phyloP scores from a whole-genome alignment of 2,797 vertebrate species.

The Pygocentrus nattereri region DNA sequence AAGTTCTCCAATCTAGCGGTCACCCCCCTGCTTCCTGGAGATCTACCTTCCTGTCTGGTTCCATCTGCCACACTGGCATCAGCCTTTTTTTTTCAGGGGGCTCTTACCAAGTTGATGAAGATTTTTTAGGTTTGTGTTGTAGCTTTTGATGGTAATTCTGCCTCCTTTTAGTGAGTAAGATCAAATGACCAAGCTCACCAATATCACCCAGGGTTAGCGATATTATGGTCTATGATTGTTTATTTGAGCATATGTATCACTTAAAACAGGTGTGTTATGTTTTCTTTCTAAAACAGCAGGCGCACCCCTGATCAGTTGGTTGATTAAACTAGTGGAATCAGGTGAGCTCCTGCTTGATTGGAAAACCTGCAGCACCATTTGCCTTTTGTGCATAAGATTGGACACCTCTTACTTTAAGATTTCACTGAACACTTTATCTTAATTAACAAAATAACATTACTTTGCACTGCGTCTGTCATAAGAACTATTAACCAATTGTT shows the following conservation, averaged over 20 bases:
- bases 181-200: not conserved
- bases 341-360: too few relatives aligned
- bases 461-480: not conserved
- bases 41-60: not conserved
- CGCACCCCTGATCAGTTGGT: too few relatives aligned
- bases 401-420: too few relatives aligned
- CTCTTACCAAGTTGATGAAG: not conserved
- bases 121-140: not conserved
- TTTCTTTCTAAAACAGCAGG: too few relatives aligned
- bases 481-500: not conserved
- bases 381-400: too few relatives aligned
- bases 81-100: not conserved
- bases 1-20: conserved; percentile 5
- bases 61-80: not conserved
- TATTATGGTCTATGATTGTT: not conserved
- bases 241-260: not conserved
- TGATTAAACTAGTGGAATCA: too few relatives aligned
- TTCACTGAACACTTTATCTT: too few relatives aligned
- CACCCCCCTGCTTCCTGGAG: not conserved
- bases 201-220: not conserved
- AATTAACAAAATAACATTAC: not conserved
- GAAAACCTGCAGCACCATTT: too few relatives aligned
- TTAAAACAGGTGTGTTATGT: too few relatives aligned
- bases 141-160: not conserved
- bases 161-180: not conserved